These are phyloP conservation scores for Cheirogaleus medius DNA, from an alignment of 2,113 vertebrate genomes.

Conservation along the genomic window DNA sequence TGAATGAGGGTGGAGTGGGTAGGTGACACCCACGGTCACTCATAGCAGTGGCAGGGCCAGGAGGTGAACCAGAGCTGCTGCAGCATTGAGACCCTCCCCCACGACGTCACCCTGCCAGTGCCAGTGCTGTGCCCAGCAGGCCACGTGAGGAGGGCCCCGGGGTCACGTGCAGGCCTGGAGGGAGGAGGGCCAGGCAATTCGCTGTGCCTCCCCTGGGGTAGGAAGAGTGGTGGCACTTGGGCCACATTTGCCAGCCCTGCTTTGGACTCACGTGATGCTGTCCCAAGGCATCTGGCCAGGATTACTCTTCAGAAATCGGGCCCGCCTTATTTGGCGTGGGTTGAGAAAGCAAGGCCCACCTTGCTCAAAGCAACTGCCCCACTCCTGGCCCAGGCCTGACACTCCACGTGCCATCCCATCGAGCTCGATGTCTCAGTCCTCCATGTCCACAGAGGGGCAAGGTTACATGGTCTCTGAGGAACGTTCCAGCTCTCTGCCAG, in stretches of 20 bases:
- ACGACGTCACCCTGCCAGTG: fast-evolving
- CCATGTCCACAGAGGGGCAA: background rate
- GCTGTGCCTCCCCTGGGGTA: background rate
- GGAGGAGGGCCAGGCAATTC: fast-evolving
- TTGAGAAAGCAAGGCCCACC: background rate
- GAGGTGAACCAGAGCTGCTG: background rate
- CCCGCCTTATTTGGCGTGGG: background rate
- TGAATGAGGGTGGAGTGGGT: background rate
- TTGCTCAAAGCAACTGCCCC: background rate
- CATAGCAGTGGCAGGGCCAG: fast-evolving
- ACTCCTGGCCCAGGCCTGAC: background rate
- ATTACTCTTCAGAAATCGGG: background rate
- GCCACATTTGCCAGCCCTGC: background rate
- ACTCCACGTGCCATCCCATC: background rate
- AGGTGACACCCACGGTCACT: background rate
- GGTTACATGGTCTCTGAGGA: background rate
- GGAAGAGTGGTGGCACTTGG: background rate
- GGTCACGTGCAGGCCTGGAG: fast-evolving
- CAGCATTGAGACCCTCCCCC: background rate
- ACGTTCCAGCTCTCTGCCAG: background rate
- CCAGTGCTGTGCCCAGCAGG: background rate
- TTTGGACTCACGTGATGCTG: background rate
- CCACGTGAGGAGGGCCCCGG: background rate
- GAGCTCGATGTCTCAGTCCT: background rate
- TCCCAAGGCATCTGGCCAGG: background rate